Conservation (phyloP, 1,140 invertebrate species). For the Amyelois transitella region DNA sequence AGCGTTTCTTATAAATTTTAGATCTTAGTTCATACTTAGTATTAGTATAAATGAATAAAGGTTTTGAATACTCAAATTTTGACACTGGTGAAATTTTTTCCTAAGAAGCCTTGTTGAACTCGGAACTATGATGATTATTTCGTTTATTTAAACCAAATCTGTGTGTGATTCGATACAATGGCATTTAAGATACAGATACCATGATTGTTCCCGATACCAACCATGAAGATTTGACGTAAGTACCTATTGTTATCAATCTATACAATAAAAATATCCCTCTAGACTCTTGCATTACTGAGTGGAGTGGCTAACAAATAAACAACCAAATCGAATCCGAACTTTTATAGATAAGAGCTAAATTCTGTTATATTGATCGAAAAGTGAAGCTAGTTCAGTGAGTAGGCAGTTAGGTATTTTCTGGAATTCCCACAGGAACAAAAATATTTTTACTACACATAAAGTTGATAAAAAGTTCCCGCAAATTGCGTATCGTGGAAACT, state of each 20-base stretch:
- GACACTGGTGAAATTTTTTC: background rate
- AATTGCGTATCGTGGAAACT: too few species aligned
- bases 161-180: background rate
- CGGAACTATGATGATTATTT: background rate
- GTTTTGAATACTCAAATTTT: background rate
- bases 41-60: background rate
- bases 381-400: too few species aligned
- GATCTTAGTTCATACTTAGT: background rate
- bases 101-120: background rate
- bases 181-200: background rate
- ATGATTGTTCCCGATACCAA: background rate
- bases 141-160: background rate
- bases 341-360: too few species aligned
- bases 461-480: too few species aligned
- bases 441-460: too few species aligned
- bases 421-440: too few species aligned
- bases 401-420: too few species aligned
- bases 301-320: too few species aligned
- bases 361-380: too few species aligned
- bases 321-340: too few species aligned
- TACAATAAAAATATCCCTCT: too few species aligned
- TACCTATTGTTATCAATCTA: background rate
- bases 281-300: too few species aligned
- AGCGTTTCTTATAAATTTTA: background rate
- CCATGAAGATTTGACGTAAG: background rate